A percentile compares a stretch with the other conserved stretches of the same genome.
Evolutionary conservation across 2,113 vertebrate species (phyloP).

Genomic region (Mixornis gularis): DNA sequence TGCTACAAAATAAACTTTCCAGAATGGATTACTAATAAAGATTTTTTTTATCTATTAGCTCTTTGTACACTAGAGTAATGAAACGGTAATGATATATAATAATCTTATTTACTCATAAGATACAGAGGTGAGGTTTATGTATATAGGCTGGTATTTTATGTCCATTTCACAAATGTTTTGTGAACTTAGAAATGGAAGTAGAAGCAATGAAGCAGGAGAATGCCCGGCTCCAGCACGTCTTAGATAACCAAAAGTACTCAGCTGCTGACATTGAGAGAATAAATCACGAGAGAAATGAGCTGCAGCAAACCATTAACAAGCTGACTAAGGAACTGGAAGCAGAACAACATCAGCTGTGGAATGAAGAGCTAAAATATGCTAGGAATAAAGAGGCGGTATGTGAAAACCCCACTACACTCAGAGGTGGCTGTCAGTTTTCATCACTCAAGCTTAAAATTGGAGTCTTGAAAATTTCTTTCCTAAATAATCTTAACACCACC

Average conservation of each 20-base stretch:
- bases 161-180: background rate
- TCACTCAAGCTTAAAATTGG: background rate
- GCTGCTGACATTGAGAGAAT: conserved; percentile 91
- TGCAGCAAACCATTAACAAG: conserved; percentile 84
- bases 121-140: background rate
- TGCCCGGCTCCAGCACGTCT: conserved; percentile 74
- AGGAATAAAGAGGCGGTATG: conserved; percentile 87
- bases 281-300: conserved; percentile 87
- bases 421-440: background rate
- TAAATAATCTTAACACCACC: background rate
- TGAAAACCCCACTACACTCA: background rate
- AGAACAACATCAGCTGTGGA: conserved; percentile 87
- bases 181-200: conserved; percentile 75
- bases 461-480: background rate
- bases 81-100: background rate
- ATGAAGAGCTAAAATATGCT: conserved; percentile 87
- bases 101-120: background rate
- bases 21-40: background rate
- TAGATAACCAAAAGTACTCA: conserved; percentile 91
- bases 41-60: background rate
- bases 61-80: background rate
- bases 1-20: background rate
- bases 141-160: background rate
- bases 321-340: conserved; percentile 82
- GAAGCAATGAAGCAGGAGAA: conserved; percentile 84